These are phyloP conservation scores for Scylla paramamosain DNA, from an alignment of 1,140 invertebrate genomes.

Conservation along the genomic window DNA sequence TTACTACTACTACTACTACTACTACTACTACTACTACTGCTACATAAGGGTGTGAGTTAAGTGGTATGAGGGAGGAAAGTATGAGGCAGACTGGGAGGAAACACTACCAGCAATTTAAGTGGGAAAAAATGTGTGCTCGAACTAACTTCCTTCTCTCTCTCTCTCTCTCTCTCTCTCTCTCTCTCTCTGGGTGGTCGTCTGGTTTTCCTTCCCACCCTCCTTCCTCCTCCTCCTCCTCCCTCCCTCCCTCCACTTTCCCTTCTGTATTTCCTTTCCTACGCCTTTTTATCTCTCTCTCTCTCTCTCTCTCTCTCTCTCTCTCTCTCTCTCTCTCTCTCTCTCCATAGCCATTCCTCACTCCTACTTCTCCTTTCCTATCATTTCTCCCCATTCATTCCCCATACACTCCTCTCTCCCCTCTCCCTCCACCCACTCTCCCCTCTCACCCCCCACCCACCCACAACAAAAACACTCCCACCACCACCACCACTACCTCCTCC, in stretches of 20 bases:
- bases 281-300: conserved; percentile 26
- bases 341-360: background rate
- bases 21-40: background rate
- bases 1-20: conserved; percentile 3
- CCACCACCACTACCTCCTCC: background rate
- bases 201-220: conserved; percentile 8
- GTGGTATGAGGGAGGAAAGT: too few relatives aligned
- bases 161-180: background rate
- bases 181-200: background rate
- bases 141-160: background rate
- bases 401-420: background rate
- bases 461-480: background rate
- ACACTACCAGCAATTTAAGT: too few relatives aligned
- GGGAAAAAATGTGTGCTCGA: too few relatives aligned
- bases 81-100: too few relatives aligned
- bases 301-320: conserved; percentile 54
- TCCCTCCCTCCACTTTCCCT: background rate
- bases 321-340: conserved; percentile 49
- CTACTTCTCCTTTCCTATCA: background rate
- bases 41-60: too few relatives aligned
- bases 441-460: background rate
- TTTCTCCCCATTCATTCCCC: too few relatives aligned
- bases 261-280: background rate
- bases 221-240: background rate
- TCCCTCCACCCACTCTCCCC: background rate